Evolutionary conservation across 1,140 invertebrate genomes (phyloP).

Genomic region (Dendroctonus ponderosae): DNA sequence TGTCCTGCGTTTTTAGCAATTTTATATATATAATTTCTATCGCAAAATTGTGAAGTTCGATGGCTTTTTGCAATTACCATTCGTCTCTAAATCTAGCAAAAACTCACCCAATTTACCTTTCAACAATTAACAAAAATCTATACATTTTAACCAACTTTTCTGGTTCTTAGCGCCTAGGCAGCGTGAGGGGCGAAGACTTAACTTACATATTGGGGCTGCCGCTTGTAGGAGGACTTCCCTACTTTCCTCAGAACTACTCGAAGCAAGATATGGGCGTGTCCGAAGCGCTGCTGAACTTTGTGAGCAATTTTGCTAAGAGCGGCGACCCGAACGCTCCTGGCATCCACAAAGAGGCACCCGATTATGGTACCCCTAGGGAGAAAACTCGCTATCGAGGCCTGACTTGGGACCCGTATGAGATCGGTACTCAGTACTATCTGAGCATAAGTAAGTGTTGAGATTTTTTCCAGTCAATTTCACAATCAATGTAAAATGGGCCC

Average conservation of each 20-base stretch:
- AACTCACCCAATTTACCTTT: neutral
- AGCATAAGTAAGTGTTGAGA: constrained; percentile 62
- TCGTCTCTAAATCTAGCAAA: too few relatives aligned
- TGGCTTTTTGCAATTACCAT: too few relatives aligned
- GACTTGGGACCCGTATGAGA: constrained; percentile 72
- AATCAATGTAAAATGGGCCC: too few relatives aligned
- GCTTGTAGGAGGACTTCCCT: constrained; percentile 66
- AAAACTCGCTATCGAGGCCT: constrained; percentile 60
- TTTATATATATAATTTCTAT: too few relatives aligned
- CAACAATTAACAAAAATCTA: neutral
- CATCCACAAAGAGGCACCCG: constrained; percentile 50
- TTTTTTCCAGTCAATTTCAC: too few relatives aligned
- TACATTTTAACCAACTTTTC: neutral
- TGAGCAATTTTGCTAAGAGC: constrained; percentile 73
- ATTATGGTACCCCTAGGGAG: constrained; percentile 59
- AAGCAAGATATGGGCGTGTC: constrained; percentile 72
- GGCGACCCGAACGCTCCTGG: constrained; percentile 69
- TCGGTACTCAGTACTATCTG: constrained; percentile 72
- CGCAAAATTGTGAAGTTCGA: too few relatives aligned
- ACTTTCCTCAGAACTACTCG: constrained; percentile 71
- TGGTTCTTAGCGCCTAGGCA: constrained; percentile 64
- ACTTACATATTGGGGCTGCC: constrained; percentile 85
- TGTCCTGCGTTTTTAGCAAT: too few relatives aligned
- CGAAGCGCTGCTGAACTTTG: constrained; percentile 70
- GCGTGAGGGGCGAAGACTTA: constrained; percentile 81